These are phyloP conservation scores for Trachurus trachurus DNA, from an alignment of 2,797 vertebrate genomes.

Conservation along the genomic window DNA sequence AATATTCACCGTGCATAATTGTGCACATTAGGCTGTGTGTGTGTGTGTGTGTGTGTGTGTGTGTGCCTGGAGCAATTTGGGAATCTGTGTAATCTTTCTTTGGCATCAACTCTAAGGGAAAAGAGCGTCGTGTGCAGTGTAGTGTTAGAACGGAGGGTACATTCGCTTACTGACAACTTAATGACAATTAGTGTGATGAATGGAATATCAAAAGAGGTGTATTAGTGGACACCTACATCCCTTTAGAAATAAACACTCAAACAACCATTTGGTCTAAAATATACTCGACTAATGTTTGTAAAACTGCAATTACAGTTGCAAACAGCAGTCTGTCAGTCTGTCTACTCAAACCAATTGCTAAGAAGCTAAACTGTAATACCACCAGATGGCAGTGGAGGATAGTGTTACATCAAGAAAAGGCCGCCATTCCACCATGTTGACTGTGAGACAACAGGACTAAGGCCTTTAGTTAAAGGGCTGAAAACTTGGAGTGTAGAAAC, in stretches of 20 bases:
- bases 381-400: slow-evolving; percentile 74
- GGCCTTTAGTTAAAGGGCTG: slow-evolving; percentile 29
- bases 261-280: background rate
- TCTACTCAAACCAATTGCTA: background rate
- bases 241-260: background rate
- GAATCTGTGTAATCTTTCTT: slow-evolving; percentile 3
- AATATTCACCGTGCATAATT: background rate
- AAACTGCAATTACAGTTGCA: background rate
- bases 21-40: background rate
- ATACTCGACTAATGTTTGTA: background rate
- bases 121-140: background rate
- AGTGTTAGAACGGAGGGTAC: background rate
- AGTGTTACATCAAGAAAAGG: background rate
- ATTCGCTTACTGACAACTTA: background rate
- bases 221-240: background rate
- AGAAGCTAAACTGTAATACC: slow-evolving; percentile 27
- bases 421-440: slow-evolving; percentile 56
- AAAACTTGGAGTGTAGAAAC: slow-evolving; percentile 42
- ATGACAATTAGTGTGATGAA: slow-evolving; percentile 16
- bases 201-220: background rate
- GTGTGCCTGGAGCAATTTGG: background rate
- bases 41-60: background rate
- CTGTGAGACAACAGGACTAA: slow-evolving; percentile 22
- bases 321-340: background rate
- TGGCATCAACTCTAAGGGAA: slow-evolving; percentile 5